phyloP scores from a whole-genome alignment of 2,888 invertebrate species.

The Limnephilus marmoratus region DNA sequence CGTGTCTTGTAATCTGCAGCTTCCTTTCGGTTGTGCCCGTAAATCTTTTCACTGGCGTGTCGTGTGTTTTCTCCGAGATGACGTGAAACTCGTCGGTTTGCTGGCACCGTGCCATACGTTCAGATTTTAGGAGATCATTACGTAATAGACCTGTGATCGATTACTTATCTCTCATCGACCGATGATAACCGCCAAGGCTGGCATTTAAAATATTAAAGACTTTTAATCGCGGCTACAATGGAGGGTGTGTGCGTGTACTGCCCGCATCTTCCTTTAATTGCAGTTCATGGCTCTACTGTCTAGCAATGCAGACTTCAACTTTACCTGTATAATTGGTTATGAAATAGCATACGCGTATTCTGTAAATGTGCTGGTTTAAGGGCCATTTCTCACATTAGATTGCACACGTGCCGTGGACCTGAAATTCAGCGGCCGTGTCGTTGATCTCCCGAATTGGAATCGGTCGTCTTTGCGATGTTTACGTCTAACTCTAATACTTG shows the following conservation, averaged over 20 bases:
- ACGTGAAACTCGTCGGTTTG: constrained; percentile 18
- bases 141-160: constrained; percentile 1
- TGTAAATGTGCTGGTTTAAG: not conserved
- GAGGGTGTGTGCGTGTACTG: not conserved
- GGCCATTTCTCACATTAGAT: not conserved
- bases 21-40: constrained; percentile 20
- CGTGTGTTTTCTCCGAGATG: constrained; percentile 17
- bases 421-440: not conserved
- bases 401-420: not conserved
- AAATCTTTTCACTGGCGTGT: constrained; percentile 38
- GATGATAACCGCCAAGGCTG: not conserved
- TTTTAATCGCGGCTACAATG: not conserved
- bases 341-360: not conserved
- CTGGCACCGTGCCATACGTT: constrained; percentile 18
- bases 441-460: not conserved
- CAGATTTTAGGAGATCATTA: constrained; percentile 11
- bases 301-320: not conserved
- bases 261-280: not conserved
- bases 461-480: not conserved
- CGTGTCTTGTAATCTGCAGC: not conserved
- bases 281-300: not conserved
- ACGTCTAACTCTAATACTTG: not conserved
- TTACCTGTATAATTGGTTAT: not conserved
- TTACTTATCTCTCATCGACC: constrained; percentile 17
- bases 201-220: not conserved